phyloP scores from a whole-genome alignment of 2,113 vertebrate genomes.

The Psilopsiagon aurifrons region DNA sequence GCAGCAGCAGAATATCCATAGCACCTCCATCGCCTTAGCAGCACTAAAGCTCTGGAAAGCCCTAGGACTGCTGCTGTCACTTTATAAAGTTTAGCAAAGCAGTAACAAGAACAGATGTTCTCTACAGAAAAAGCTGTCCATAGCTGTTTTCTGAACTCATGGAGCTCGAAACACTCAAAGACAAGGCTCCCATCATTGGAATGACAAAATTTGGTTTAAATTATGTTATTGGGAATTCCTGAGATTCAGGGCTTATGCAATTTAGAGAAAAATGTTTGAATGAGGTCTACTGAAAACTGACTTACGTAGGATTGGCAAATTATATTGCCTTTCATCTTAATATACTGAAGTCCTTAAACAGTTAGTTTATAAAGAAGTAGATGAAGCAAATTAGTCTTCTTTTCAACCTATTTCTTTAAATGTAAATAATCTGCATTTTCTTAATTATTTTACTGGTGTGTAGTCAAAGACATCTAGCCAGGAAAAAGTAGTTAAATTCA shows the following conservation, averaged over 20 bases:
- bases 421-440: background rate
- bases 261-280: background rate
- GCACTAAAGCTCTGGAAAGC: background rate
- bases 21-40: background rate
- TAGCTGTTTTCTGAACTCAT: background rate
- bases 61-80: background rate
- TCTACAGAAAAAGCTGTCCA: background rate
- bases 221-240: background rate
- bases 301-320: background rate
- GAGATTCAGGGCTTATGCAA: background rate
- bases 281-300: background rate
- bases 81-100: background rate
- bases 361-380: background rate
- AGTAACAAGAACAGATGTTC: background rate
- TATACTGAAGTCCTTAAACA: background rate
- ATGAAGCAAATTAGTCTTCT: background rate
- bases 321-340: background rate
- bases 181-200: background rate
- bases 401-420: background rate
- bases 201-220: background rate
- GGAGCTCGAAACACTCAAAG: background rate
- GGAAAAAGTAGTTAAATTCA: background rate
- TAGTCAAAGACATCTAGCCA: background rate
- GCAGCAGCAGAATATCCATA: background rate
- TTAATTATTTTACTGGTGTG: background rate